Evolutionary conservation across 2,888 invertebrate species (phyloP).

Genomic region (Cryptocheilus praepositus): DNA sequence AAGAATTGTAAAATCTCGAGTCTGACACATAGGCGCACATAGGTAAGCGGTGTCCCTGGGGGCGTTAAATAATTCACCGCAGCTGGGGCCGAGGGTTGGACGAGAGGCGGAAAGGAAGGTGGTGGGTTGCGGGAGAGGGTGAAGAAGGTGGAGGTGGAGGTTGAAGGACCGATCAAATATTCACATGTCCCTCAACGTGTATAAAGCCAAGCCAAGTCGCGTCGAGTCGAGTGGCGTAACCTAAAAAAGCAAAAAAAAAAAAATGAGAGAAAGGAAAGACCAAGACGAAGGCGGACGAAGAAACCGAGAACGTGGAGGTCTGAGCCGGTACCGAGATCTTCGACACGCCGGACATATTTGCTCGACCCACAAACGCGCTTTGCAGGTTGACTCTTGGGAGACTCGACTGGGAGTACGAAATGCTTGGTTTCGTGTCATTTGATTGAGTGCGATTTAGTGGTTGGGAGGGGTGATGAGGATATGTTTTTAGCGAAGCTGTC

Average conservation of each 20-base stretch:
- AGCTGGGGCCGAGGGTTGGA: constrained; percentile 67
- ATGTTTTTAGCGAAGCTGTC: too few species aligned
- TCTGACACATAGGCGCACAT: constrained; percentile 60
- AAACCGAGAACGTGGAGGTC: background rate
- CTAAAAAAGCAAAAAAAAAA: constrained; percentile 12
- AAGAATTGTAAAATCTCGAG: constrained; percentile 60
- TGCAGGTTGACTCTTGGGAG: too few species aligned
- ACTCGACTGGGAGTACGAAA: too few species aligned
- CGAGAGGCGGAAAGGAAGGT: constrained; percentile 56
- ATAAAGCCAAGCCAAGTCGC: constrained; percentile 57
- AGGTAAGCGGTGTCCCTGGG: constrained; percentile 67
- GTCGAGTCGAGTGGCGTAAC: constrained; percentile 36
- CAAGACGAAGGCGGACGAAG: background rate
- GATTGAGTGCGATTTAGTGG: too few species aligned
- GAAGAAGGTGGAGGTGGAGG: constrained; percentile 58
- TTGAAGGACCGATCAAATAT: constrained; percentile 74
- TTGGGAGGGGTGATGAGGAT: too few species aligned
- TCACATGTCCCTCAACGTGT: constrained; percentile 70
- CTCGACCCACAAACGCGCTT: too few species aligned
- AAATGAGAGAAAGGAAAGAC: background rate
- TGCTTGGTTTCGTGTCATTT: too few species aligned
- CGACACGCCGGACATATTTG: too few species aligned
- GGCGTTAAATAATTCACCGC: constrained; percentile 73
- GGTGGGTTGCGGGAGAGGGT: constrained; percentile 53
- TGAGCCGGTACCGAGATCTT: too few species aligned